phyloP scores from a whole-genome alignment of 2,797 vertebrate genomes.

The Hyperoplus immaculatus region DNA sequence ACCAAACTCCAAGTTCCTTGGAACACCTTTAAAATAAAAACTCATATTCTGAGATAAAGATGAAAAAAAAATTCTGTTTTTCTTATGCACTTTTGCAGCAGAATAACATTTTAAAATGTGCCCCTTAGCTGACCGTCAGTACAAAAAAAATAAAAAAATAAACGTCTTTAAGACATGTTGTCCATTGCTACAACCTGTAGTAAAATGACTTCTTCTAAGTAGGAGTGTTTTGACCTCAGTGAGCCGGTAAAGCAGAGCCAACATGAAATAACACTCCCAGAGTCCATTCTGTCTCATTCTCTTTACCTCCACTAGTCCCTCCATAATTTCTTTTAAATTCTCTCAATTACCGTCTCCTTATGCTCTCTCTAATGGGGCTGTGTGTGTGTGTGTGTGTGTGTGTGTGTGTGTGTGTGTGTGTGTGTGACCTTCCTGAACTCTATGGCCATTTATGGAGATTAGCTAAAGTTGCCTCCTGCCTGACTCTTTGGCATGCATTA shows the following conservation, averaged over 20 bases:
- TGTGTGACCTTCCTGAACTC: slow-evolving; percentile 83
- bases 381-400: slow-evolving; percentile 40
- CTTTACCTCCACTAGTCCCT: slow-evolving; percentile 58
- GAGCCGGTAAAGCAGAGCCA: slow-evolving; percentile 55
- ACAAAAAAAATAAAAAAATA: not conserved
- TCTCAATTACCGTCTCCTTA: slow-evolving; percentile 75
- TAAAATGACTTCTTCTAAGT: slow-evolving; percentile 27
- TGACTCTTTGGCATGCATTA: slow-evolving; percentile 94
- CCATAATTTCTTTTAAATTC: slow-evolving; percentile 78
- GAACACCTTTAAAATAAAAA: too few relatives aligned
- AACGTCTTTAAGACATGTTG: slow-evolving; percentile 25
- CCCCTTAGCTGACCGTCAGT: too few relatives aligned
- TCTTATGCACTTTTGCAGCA: not conserved
- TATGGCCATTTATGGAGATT: slow-evolving; percentile 97
- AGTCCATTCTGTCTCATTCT: slow-evolving; percentile 60
- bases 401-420: slow-evolving; percentile 34
- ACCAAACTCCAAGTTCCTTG: too few relatives aligned
- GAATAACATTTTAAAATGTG: not conserved
- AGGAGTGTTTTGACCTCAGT: slow-evolving; percentile 61
- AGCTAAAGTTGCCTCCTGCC: slow-evolving; percentile 90
- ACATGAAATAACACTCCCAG: slow-evolving; percentile 63
- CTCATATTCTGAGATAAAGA: not conserved
- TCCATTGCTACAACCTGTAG: slow-evolving; percentile 16
- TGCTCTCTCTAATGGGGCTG: slow-evolving; percentile 40
- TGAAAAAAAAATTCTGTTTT: not conserved